A percentile compares a stretch with the other conserved stretches of the same genome.
Evolutionary conservation across 2,113 vertebrate species (phyloP).

Genomic region (Cairina moschata): DNA sequence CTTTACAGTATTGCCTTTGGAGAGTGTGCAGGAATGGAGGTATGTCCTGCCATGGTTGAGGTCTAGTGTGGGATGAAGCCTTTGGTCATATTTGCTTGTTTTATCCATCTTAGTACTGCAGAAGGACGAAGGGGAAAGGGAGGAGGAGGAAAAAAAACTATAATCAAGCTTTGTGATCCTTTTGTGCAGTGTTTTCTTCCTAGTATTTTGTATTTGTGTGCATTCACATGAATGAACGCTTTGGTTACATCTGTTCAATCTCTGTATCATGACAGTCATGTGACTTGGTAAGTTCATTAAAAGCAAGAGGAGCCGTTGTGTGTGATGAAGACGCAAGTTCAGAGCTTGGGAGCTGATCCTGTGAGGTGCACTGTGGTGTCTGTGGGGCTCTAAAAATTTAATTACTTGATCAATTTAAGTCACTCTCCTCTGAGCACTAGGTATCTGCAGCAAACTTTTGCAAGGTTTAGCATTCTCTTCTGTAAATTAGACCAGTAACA

Average conservation of each 20-base stretch:
- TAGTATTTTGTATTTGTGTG: not conserved
- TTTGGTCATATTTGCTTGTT: not conserved
- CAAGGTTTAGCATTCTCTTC: not conserved
- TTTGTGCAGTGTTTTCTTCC: not conserved
- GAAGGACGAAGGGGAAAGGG: not conserved
- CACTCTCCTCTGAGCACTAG: not conserved
- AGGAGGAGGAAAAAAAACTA: not conserved
- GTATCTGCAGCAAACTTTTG: not conserved
- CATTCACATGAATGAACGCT: not conserved
- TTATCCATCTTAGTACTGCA: not conserved
- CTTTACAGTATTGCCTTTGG: not conserved
- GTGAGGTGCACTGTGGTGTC: not conserved
- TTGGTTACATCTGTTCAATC: not conserved
- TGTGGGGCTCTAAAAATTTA: not conserved
- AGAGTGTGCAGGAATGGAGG: not conserved
- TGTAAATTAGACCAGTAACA: not conserved
- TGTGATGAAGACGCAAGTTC: not conserved
- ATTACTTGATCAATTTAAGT: not conserved
- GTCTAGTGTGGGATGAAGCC: not conserved
- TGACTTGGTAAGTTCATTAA: not conserved
- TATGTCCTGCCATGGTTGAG: not conserved
- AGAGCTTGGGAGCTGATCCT: not conserved
- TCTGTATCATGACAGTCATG: not conserved
- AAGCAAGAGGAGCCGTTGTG: not conserved
- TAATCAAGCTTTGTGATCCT: not conserved